Base-by-base conservation (phyloP, 2,888 invertebrate species). In the Caenorhabditis afra region DNA sequence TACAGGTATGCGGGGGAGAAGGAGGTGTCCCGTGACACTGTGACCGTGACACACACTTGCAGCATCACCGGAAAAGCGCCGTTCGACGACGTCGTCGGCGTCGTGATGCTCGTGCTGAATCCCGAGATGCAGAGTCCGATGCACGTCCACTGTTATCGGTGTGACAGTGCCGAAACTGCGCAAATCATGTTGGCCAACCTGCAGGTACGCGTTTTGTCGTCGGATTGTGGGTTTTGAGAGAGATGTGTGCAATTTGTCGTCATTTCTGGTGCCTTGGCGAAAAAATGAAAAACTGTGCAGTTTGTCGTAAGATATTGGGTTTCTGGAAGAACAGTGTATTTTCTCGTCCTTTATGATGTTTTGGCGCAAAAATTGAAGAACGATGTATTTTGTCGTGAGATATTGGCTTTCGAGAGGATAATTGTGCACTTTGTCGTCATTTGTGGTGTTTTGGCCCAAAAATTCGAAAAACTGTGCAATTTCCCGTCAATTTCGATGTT, bases 101-200 rank as follows among this genome's bases (percentile, higher is more conserved):
- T 95, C 87, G 96, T 97, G 70, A 93, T 97, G 82, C 92, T 97
- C 55, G 93, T 97, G 0, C 96, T 95, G 91, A 97, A 97, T 92
- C 96, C 97, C 0, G 94, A 95, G 68, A 96, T 96, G 10, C 94
- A 95, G 85, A 95, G 96, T 90, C 96, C 96, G 0, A 94, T 97
- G 29, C 97, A 97, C 90, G 96, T 96, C 2, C 97, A 98, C 91
- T 96, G 96, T 65, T 97, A 94, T 90, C 93, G 84, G 62, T 84
- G 92, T 91, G 97, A 97, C 91, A 95, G 95, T 11, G 94, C 95
- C 82, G 95, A 95, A 90, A 97, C 97, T 20, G 97, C 97, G 0
- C 93, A 94, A 79, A 93, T 95, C 90, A 93, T 98, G 74, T 94
- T 94, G 90, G 93, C 94, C 12, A 96, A 96, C 64, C 22, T 84